These are phyloP conservation scores for Erannis defoliaria DNA, from an alignment of 2,888 invertebrate species.

Conservation along the genomic window DNA sequence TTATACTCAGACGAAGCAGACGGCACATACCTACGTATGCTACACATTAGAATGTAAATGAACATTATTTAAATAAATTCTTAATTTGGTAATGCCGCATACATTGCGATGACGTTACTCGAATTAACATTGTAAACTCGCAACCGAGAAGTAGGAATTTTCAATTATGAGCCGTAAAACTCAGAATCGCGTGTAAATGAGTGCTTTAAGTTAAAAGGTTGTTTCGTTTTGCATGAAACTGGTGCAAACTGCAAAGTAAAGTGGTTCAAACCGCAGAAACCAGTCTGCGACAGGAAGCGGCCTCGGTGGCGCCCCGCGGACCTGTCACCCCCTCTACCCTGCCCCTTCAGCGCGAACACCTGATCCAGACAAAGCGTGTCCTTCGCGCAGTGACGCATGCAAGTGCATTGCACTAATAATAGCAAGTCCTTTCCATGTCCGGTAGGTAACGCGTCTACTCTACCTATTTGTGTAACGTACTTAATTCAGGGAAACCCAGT, in stretches of 20 bases:
- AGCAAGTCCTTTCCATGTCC: conserved; percentile 76
- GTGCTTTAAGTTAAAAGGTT: conserved; percentile 69
- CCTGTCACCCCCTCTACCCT: conserved; percentile 43
- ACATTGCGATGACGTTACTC: conserved; percentile 26
- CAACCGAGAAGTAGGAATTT: conserved; percentile 36
- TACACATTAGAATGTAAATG: neutral
- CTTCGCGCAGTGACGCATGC: conserved; percentile 81
- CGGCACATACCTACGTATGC: too few relatives aligned
- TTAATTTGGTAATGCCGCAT: conserved; percentile 30
- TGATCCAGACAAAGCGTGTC: conserved; percentile 85
- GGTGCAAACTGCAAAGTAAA: conserved; percentile 81
- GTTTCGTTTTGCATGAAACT: conserved; percentile 74
- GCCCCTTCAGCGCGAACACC: conserved; percentile 60
- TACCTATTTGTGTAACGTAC: conserved; percentile 32
- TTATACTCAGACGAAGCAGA: neutral
- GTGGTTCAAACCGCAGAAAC: conserved; percentile 82
- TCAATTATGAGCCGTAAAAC: conserved; percentile 35
- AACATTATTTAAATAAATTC: conserved; percentile 29
- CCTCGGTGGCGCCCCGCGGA: conserved; percentile 65
- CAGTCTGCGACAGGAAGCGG: conserved; percentile 84
- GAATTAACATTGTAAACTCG: conserved; percentile 27
- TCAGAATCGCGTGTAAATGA: conserved; percentile 41
- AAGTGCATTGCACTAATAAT: conserved; percentile 84
- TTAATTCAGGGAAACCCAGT: conserved; percentile 29
- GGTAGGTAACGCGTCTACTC: conserved; percentile 61